Evolutionary conservation across 2,888 invertebrate genomes (phyloP).

Genomic region (Tenthredo livida): DNA sequence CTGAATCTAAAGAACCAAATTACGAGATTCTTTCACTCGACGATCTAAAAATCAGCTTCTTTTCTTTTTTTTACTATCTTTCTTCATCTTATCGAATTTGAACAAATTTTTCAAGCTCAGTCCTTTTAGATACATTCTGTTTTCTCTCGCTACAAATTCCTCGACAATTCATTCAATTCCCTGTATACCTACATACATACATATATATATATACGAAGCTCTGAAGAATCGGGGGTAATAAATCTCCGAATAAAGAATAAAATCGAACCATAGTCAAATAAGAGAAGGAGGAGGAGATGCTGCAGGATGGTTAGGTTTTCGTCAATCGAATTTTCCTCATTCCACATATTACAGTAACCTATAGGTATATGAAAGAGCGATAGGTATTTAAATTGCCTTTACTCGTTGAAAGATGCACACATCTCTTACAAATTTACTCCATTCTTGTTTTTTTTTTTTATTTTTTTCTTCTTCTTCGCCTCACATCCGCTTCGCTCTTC

Average conservation of each 20-base stretch:
- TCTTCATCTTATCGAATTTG: background rate
- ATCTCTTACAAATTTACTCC: background rate
- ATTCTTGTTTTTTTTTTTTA: background rate
- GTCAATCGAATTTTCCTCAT: constrained; percentile 23
- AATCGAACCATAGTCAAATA: background rate
- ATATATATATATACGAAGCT: too few species aligned
- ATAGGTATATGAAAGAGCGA: too few species aligned
- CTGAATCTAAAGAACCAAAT: background rate
- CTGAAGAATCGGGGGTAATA: constrained; percentile 1
- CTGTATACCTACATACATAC: too few species aligned
- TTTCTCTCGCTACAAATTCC: background rate
- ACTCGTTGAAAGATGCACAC: background rate
- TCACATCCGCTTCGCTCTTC: background rate
- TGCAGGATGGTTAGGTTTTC: constrained; percentile 1
- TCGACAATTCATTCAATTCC: background rate
- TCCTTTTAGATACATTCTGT: background rate
- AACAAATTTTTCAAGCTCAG: background rate
- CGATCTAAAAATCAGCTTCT: background rate
- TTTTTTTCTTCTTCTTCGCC: too few species aligned
- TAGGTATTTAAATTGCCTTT: constrained; percentile 2
- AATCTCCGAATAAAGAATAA: constrained; percentile 12
- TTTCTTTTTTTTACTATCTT: background rate
- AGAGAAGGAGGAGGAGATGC: background rate
- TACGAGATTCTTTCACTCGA: background rate
- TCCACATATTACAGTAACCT: too few species aligned